A percentile compares a stretch with the other conserved stretches of the same genome.
Evolutionary conservation across 2,113 vertebrate species (phyloP).

Genomic region (Dromaius novaehollandiae): DNA sequence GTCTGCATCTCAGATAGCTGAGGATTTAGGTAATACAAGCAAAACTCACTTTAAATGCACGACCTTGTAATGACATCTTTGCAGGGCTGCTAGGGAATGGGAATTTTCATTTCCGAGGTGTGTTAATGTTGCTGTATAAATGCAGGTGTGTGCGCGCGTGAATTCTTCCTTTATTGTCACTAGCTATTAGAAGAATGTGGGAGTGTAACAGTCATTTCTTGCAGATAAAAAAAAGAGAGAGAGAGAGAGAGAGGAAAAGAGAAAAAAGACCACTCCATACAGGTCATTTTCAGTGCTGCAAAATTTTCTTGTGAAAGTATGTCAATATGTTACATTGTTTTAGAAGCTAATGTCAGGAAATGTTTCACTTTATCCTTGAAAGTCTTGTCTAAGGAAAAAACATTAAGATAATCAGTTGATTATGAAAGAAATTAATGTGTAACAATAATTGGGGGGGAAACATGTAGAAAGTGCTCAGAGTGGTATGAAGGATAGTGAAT

Average conservation of each 20-base stretch:
- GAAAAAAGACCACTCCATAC: no score
- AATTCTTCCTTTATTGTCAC: background rate
- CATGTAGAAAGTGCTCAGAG: background rate
- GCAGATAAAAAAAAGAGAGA: background rate
- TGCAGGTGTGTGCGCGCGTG: background rate
- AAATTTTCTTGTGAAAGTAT: background rate
- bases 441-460: background rate
- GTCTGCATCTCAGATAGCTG: background rate
- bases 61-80: background rate
- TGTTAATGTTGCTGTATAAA: background rate
- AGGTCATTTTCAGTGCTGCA: background rate
- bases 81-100: background rate
- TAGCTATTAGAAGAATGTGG: background rate
- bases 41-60: background rate
- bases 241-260: no score
- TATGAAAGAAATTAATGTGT: background rate
- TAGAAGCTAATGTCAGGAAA: background rate
- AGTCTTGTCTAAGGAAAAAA: background rate
- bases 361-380: background rate
- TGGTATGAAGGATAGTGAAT: background rate
- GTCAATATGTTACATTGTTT: background rate
- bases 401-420: background rate
- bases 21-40: background rate
- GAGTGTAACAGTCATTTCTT: background rate
- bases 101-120: background rate